Base-by-base conservation (phyloP, 2,113 vertebrate species). In the Callospermophilus lateralis region DNA sequence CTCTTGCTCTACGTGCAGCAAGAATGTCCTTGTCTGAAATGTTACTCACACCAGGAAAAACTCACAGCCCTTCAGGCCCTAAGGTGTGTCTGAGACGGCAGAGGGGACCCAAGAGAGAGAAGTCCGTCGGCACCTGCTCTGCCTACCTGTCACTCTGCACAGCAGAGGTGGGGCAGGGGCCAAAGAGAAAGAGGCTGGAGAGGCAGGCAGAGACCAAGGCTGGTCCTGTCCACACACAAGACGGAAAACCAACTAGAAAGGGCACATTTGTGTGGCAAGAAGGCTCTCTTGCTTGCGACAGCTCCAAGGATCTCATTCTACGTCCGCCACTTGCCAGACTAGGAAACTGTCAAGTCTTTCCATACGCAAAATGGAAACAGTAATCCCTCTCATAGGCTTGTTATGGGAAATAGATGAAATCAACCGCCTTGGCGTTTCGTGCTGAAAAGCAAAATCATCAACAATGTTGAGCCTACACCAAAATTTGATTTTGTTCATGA, bases 1-100 rank as follows among this genome's bases (percentile, higher is more conserved):
- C 10, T 70, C 48, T 73, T 74, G 1, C 42, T 95, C 48, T 88
- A 0, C 26, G 42, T 55, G 10, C 42, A 2, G 15, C 51, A 34
- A 63, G 4, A 67, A 24, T 48, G 22, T 37, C 20, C 26, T 53
- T 83, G n/a, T 88, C 77, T 61, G 24, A 4, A 90, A 37, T 90
- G 87, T 95, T 96, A 73, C 67, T 98, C 93, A 97, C n/a, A 77
- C 80, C 42, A 84, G 90, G 84, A 90, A 95, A 65, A 63, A 80
- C 42, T 34, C 30, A 5, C 30, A 48, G 8, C 1, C 65, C 45
- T 20, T 86, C 78, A 51, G 53, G 30, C 61, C 42, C 72, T 26
- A 26, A n/a, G 51, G 45, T 28, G 2, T 51, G 10, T 24, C 58
- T 15, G 45, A 1, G 37, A 34, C 32, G 61, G 45, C 58, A 34